Evolutionary conservation across 37 sponge, comb jelly and placozoan genomes (phyloP).

Genomic region (Haliclona indistincta): DNA sequence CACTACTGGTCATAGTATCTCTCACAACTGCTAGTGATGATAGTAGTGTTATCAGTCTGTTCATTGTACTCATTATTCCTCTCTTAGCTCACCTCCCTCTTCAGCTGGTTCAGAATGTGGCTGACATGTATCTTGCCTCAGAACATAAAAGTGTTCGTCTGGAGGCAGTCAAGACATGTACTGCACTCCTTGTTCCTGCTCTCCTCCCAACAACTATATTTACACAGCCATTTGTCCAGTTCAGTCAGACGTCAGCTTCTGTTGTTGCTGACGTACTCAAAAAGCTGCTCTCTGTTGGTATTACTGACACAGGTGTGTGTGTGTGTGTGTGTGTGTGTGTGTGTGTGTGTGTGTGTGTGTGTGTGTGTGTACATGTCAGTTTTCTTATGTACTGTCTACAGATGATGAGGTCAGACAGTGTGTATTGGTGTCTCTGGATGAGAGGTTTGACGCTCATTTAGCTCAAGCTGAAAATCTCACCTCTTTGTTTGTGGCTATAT

Average conservation of each 20-base stretch:
- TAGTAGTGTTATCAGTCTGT: not conserved
- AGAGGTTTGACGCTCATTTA: constrained; percentile 81
- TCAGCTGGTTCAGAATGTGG: constrained; percentile 83
- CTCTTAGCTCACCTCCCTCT: constrained; percentile 59
- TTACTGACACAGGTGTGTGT: constrained; percentile 80
- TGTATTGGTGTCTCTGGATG: constrained; percentile 73
- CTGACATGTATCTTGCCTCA: constrained; percentile 68
- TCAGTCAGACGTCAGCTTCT: constrained; percentile 47
- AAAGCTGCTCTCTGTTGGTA: constrained; percentile 80
- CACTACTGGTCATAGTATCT: not conserved
- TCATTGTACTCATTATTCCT: not conserved
- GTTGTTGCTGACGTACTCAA: constrained; percentile 84
- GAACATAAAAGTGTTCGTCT: constrained; percentile 62
- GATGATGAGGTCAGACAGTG: constrained; percentile 80
- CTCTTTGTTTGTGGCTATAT: constrained; percentile 85
- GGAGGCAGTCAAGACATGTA: constrained; percentile 87
- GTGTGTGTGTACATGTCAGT: not conserved
- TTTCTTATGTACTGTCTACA: constrained; percentile 14
- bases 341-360: not conserved
- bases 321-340: not conserved
- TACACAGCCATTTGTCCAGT: constrained; percentile 36
- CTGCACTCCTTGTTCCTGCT: constrained; percentile 72
- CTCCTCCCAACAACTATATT: constrained; percentile 61
- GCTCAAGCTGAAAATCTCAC: constrained; percentile 88
- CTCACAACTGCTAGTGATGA: not conserved